Evolutionary conservation across 2,113 vertebrate genomes (phyloP).

Genomic region (Callipepla californica): DNA sequence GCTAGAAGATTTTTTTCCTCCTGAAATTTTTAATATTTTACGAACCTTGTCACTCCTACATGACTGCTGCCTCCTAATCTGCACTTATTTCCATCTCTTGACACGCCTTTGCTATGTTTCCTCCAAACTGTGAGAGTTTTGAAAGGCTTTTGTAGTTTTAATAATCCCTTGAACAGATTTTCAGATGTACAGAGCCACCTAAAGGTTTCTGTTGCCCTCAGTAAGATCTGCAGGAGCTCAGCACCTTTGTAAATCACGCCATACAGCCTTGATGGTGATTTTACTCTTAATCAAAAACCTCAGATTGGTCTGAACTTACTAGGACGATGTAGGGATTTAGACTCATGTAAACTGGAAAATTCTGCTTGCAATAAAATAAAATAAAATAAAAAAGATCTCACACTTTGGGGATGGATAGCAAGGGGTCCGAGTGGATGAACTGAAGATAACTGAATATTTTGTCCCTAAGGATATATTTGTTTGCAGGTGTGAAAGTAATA

Average conservation of each 20-base stretch:
- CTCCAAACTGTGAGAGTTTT: background rate
- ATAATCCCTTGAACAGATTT: background rate
- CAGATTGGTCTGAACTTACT: background rate
- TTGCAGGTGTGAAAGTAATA: background rate
- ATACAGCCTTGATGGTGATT: background rate
- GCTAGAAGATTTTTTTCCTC: background rate
- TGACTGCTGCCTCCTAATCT: constrained; percentile 2
- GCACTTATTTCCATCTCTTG: background rate
- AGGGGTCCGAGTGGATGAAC: background rate
- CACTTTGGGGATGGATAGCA: background rate
- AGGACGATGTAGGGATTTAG: background rate
- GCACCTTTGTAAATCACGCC: background rate
- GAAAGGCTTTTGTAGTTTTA: background rate
- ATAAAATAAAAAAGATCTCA: background rate
- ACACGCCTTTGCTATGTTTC: background rate
- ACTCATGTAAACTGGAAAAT: constrained; percentile 11
- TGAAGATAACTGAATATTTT: background rate
- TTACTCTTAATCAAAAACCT: background rate
- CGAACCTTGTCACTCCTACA: background rate
- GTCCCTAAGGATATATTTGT: background rate
- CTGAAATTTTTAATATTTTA: background rate
- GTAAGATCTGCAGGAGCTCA: background rate
- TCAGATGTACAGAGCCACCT: background rate
- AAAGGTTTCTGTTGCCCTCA: background rate
- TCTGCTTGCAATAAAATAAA: background rate